Base-by-base conservation (phyloP, 2,113 vertebrate species). In the Chunga burmeisteri region DNA sequence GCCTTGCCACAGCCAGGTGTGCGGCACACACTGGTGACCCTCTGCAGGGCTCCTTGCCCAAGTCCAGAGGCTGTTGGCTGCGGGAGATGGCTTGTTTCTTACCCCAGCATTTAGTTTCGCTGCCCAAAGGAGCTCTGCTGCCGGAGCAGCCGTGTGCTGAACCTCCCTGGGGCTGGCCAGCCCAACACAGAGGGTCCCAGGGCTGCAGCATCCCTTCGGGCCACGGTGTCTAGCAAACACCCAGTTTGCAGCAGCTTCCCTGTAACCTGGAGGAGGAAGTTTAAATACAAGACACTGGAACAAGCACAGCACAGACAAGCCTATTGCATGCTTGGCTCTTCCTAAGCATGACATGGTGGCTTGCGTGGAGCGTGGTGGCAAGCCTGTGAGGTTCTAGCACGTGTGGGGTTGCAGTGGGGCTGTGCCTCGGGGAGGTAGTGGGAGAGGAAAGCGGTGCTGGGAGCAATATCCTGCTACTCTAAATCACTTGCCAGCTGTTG, bases 401-500 rank as follows among this genome's bases (percentile, higher is more conserved):
- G 1, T 7, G 29, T 2, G 25, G 32, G 67, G 62, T n/a, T 42
- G 58, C 52, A 29, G 40, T 13, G 65, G 88, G 29, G 46, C 12
- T 1, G 10, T 34, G 30, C 46, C 27, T 30, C 55, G 65, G 90
- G 58, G 59, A 32, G n/a, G 34, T 50, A 59, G 3, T 17, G 40
- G 66, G 55, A 56, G 49, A 81, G 81, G 83, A 71, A 26, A 55
- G 56, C 0, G 1, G 44, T 10, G 13, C 89, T 44, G 46, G 72
- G 82, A 92, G 52, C 62, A n/a, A 5, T 50, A 5, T 50, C 58
- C 50, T 17, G 47, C 65, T 74, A 27, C 90, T 85, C 47, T 22
- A 71, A 90, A 90, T 95, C 89, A 63, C 81, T 55, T 5, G 34
- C 46, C 94, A 95, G 87, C 88, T 94, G 92, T 78, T 84, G 62